Evolutionary conservation across 2,888 invertebrate species (phyloP).

Genomic region (Agrotis ipsilon): DNA sequence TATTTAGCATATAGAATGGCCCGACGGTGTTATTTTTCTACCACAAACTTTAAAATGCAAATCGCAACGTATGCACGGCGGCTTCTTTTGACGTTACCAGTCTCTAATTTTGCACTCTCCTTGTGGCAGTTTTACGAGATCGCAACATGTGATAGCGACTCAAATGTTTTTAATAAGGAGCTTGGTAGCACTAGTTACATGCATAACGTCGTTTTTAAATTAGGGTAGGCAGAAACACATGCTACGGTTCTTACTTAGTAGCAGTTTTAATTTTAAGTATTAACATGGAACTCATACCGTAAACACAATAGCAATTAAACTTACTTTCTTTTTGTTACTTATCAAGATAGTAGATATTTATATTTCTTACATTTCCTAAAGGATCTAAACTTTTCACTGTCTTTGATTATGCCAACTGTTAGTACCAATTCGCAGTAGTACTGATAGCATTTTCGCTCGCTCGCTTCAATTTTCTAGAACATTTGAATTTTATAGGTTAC

Average conservation of each 20-base stretch:
- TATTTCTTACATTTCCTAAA: not conserved
- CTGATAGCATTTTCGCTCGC: not conserved
- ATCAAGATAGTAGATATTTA: not conserved
- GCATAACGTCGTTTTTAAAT: not conserved
- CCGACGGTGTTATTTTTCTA: constrained; percentile 77
- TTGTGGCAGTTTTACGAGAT: constrained; percentile 49
- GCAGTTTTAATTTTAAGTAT: not conserved
- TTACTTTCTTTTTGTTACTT: not conserved
- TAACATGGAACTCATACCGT: not conserved
- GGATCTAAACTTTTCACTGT: constrained; percentile 11
- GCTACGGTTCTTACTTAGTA: not conserved
- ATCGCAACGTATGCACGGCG: constrained; percentile 73
- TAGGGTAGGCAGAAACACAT: not conserved
- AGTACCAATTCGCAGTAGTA: constrained; percentile 7
- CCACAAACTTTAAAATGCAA: constrained; percentile 81
- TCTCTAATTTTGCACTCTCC: constrained; percentile 58
- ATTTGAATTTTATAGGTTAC: constrained; percentile 32
- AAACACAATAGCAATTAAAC: not conserved
- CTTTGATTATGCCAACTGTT: constrained; percentile 31
- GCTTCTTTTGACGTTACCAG: constrained; percentile 72
- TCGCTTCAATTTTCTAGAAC: constrained; percentile 13
- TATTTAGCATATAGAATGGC: constrained; percentile 82
- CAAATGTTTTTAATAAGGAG: constrained; percentile 39
- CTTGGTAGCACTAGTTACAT: not conserved
- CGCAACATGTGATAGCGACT: constrained; percentile 37